Base-by-base conservation (phyloP, 2,113 vertebrate genomes). In the Rhynchomys soricoides region DNA sequence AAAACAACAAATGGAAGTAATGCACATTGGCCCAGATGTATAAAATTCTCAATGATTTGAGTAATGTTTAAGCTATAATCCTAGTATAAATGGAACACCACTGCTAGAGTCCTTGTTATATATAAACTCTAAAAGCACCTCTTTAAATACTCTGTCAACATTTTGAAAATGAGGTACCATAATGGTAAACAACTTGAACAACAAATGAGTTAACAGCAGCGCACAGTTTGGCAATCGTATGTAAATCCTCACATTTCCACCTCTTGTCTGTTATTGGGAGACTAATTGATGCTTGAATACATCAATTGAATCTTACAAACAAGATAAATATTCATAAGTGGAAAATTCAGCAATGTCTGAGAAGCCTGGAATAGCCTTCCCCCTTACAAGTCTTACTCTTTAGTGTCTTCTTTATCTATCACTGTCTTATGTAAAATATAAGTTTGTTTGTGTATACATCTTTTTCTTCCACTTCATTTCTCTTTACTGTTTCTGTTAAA, bases 171-270 rank as follows among this genome's bases (percentile, higher is more conserved):
- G 43, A 97, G 55, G 5, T 93, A 77, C 34, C 97, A 66, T 94
- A 97, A 86, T 92, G 37, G 97, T 91, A 93, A 97, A 96, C 52
- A 97, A 73, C 78, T 97, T 97, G 74, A 93, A 48, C 66, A 78
- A 86, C 78, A 45, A 96, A 79, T 85, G 83, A 29, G 64, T 96
- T 94, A 95, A 37, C 37, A 74, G 4, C 5, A 77, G 5, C 6
- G 90, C 88, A 79, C 2, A 97, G 5, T 43, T 97, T 19, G 6
- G 94, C 22, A 96, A 15, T 90, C 45, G 4, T 93, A 75, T 2
- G 93, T 66, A 97, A 95, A 96, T 93, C 37, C 55, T 48, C 3
- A 55, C 2, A 70, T 96, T 95, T 68, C 29, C 88, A 45, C 0
- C 1, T 93, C 11, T 97, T 96, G 48, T 85, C 52, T 98, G 97